These are phyloP conservation scores for Homarus gammarus DNA, from an alignment of 2,888 invertebrate species.

Conservation along the genomic window DNA sequence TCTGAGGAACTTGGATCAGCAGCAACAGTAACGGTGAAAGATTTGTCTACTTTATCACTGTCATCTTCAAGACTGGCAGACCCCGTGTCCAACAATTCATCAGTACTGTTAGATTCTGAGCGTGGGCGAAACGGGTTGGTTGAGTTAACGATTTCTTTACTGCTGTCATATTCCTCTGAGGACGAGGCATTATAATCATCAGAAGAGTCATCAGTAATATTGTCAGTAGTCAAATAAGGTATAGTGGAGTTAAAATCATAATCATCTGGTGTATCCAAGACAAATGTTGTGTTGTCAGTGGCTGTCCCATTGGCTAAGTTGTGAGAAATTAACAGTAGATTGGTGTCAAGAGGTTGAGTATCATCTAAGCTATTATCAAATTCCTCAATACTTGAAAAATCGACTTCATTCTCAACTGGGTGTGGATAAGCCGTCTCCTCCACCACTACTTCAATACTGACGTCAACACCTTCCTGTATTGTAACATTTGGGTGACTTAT, in stretches of 20 bases:
- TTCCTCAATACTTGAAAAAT: conserved; percentile 31
- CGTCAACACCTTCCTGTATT: neutral
- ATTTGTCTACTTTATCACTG: neutral
- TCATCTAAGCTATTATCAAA: neutral
- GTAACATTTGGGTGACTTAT: neutral
- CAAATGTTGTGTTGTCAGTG: neutral
- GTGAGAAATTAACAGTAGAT: neutral
- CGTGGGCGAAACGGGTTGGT: neutral
- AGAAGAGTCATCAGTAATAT: neutral
- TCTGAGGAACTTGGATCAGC: neutral
- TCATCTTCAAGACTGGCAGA: neutral
- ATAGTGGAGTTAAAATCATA: neutral
- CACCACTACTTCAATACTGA: conserved; percentile 5
- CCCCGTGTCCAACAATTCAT: neutral
- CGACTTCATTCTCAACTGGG: neutral
- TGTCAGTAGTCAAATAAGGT: neutral
- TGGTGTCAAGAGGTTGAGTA: neutral
- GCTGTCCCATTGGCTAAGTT: neutral
- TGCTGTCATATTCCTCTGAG: conserved; percentile 1
- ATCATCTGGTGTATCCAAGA: neutral
- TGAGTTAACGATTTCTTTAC: neutral
- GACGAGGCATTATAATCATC: neutral
- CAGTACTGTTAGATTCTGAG: neutral
- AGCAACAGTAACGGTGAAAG: neutral
- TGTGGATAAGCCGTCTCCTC: conserved; percentile 1